Base-by-base conservation (phyloP, 2,888 invertebrate genomes). In the Drosophila lacicola region DNA sequence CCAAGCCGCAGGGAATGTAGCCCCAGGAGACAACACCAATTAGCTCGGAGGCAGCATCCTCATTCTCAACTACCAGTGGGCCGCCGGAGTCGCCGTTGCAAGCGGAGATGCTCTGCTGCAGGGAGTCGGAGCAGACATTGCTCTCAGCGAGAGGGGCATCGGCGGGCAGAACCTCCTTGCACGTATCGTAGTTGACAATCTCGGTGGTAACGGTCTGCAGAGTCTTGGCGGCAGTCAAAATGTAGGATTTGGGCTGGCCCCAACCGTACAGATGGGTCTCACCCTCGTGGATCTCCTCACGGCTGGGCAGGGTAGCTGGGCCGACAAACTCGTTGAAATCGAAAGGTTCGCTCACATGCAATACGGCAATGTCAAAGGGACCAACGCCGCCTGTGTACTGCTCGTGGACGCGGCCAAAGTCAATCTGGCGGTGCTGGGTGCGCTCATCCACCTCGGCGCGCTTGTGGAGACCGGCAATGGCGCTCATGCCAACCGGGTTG, bases 301-400 rank as follows among this genome's bases (percentile, higher is more conserved):
- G 78, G 9, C 65, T 57, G 25, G 93, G 93, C 65, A 93, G 72
- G 10, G 78, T 78, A 14, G 93, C 91, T 5, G 92, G 85, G 49
- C 88, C 81, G 6, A 93, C 91, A 11, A 14, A 79, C 47, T 89
- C 72, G 57, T 90, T 91, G 66, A 91, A 90, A 10, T 65, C 65
- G 41, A 92, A 90, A 1, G 91, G 70, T 41, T 80, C 55, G 25
- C 74, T 78, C 10, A 91, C 79, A 69, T 90, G 90, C 62, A 95
- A 74, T 1, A 95, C 56, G 33, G 94, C 94, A 73, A 95, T 94
- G 78, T 95, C 95, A 74, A 93, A 93, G 65, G 92, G 93, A 14
- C 91, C 92, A n/a, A 93, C 91, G 3, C 90, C 90, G n/a, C 93
- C 93, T 39, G 10, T 29, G 70, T 79, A 92, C 2, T 33, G 2